Conservation (phyloP, 2,888 invertebrate species). For the Luperina nickerlii region DNA sequence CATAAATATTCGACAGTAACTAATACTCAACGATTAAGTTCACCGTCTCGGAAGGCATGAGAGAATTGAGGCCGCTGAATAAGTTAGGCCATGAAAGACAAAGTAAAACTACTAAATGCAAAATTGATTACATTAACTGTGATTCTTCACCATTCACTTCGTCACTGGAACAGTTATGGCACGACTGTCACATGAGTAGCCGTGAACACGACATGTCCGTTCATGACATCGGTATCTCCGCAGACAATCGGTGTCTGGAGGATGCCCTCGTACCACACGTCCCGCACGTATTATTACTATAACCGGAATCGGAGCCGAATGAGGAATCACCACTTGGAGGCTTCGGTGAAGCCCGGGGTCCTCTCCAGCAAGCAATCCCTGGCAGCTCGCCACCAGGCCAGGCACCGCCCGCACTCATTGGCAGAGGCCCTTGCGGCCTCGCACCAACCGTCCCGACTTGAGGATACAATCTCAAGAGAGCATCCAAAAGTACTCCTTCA, state of each 20-base stretch:
- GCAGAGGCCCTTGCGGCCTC: slow-evolving; percentile 84
- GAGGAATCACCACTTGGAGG: slow-evolving; percentile 94
- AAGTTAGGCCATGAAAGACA: slow-evolving; percentile 80
- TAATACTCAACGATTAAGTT: slow-evolving; percentile 70
- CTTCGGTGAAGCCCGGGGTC: slow-evolving; percentile 89
- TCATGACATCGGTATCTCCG: slow-evolving; percentile 89
- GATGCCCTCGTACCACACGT: slow-evolving; percentile 92
- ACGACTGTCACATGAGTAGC: slow-evolving; percentile 70
- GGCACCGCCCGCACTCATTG: slow-evolving; percentile 91
- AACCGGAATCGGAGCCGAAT: slow-evolving; percentile 96
- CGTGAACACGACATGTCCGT: slow-evolving; percentile 68
- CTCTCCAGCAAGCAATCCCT: slow-evolving; percentile 91
- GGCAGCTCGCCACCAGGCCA: slow-evolving; percentile 92
- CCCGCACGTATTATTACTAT: slow-evolving; percentile 95
- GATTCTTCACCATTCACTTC: slow-evolving; percentile 66
- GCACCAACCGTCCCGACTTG: slow-evolving; percentile 92
- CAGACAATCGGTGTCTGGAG: slow-evolving; percentile 87
- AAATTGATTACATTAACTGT: slow-evolving; percentile 70
- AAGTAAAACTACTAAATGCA: slow-evolving; percentile 83
- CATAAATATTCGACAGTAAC: slow-evolving; percentile 76
- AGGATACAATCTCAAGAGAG: slow-evolving; percentile 93
- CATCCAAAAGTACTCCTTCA: slow-evolving; percentile 94
- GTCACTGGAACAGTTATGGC: slow-evolving; percentile 74
- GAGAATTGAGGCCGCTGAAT: slow-evolving; percentile 82
- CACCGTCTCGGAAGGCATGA: slow-evolving; percentile 80